Percentiles rank a stretch among this genome's conserved stretches.
Evolutionary conservation across 2,113 vertebrate species (phyloP).

Genomic region (Onychorhynchus coronatus): DNA sequence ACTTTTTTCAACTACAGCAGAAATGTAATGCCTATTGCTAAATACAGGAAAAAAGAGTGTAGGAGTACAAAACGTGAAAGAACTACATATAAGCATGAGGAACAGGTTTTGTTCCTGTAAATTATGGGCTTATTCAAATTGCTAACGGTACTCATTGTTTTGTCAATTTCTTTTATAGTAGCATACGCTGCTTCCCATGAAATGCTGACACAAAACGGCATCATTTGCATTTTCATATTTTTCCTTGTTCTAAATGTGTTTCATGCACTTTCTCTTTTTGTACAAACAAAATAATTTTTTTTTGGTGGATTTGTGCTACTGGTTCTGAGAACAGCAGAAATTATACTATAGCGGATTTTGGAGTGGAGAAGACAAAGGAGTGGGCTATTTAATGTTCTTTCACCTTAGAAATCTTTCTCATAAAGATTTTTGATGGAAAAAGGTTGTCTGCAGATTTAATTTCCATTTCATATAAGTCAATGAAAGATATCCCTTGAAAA

Average conservation of each 20-base stretch:
- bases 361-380: background rate
- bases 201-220: background rate
- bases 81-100: background rate
- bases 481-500: background rate
- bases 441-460: background rate
- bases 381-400: background rate
- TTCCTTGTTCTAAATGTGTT: background rate
- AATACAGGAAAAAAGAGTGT: background rate
- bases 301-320: background rate
- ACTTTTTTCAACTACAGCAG: background rate
- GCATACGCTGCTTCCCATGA: background rate
- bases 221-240: background rate
- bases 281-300: background rate
- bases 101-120: background rate
- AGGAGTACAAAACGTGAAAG: background rate
- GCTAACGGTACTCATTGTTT: background rate
- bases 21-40: background rate
- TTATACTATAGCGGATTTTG: background rate
- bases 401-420: background rate
- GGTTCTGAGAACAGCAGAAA: background rate
- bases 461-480: background rate
- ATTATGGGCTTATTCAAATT: background rate
- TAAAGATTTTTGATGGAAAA: background rate
- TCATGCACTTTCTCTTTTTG: background rate
- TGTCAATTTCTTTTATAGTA: background rate